phyloP scores from a whole-genome alignment of 2,113 vertebrate genomes.

The Sciurus niger region DNA sequence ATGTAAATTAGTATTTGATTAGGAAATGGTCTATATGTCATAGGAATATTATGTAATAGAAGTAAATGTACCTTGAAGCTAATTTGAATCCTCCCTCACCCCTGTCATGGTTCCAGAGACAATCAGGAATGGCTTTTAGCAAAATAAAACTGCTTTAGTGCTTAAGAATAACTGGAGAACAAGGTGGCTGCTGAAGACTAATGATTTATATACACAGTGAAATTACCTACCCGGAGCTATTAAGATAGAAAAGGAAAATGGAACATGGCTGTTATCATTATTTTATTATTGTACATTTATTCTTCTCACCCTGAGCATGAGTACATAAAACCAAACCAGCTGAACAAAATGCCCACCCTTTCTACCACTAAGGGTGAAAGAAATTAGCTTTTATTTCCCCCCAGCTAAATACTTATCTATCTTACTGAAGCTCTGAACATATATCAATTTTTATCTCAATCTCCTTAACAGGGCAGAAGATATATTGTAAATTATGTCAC shows the following conservation, averaged over 20 bases:
- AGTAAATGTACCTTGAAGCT: slow-evolving; percentile 67
- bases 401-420: neutral
- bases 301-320: slow-evolving; percentile 62
- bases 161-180: slow-evolving; percentile 9
- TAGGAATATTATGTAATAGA: slow-evolving; percentile 64
- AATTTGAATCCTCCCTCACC: slow-evolving; percentile 66
- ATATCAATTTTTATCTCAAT: neutral
- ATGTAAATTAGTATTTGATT: slow-evolving; percentile 70
- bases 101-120: slow-evolving; percentile 35
- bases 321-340: slow-evolving; percentile 67
- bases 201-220: slow-evolving; percentile 76
- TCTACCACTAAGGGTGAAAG: neutral
- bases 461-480: neutral
- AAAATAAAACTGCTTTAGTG: slow-evolving; percentile 77
- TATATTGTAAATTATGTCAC: neutral
- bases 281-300: slow-evolving; percentile 76
- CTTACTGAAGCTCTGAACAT: neutral
- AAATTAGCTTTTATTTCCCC: neutral
- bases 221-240: slow-evolving; percentile 78
- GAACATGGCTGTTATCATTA: slow-evolving; percentile 68
- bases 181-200: neutral
- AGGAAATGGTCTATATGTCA: slow-evolving; percentile 63
- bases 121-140: slow-evolving; percentile 64
- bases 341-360: slow-evolving; percentile 40
- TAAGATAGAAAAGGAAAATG: slow-evolving; percentile 77